Percentiles rank a stretch among this genome's conserved stretches.
Conservation (phyloP, 2,888 invertebrate species). For the Syrista parreyssii region DNA sequence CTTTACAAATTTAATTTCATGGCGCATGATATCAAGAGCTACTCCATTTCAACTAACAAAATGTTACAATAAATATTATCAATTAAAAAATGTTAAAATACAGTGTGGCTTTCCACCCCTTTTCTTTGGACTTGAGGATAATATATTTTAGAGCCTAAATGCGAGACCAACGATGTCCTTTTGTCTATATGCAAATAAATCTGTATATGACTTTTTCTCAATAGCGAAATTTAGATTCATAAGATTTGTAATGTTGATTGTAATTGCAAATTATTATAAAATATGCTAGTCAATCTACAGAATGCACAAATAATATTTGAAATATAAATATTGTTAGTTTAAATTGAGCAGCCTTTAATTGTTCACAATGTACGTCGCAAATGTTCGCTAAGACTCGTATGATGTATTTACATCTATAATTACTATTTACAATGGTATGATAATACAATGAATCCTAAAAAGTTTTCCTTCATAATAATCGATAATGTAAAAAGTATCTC, state of each 20-base stretch:
- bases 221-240: not conserved
- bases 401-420: slow-evolving; percentile 46
- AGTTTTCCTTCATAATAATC: not conserved
- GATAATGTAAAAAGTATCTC: not conserved
- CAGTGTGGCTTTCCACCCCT: not conserved
- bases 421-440: slow-evolving; percentile 47
- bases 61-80: not conserved
- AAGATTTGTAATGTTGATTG: not conserved
- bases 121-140: not conserved
- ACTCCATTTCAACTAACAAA: slow-evolving; percentile 5
- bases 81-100: not conserved
- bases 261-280: not conserved
- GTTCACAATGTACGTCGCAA: slow-evolving; percentile 21
- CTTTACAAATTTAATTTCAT: slow-evolving; percentile 9
- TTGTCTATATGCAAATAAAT: not conserved
- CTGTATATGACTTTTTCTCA: not conserved
- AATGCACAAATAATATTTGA: not conserved
- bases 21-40: slow-evolving; percentile 8
- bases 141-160: not conserved
- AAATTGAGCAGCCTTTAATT: slow-evolving; percentile 33
- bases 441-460: slow-evolving; percentile 27
- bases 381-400: slow-evolving; percentile 26
- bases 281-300: not conserved
- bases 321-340: slow-evolving; percentile 21
- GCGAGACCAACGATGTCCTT: not conserved